Base-by-base conservation (phyloP, 2,113 vertebrate species). In the Chamaetylas fuelleborni region DNA sequence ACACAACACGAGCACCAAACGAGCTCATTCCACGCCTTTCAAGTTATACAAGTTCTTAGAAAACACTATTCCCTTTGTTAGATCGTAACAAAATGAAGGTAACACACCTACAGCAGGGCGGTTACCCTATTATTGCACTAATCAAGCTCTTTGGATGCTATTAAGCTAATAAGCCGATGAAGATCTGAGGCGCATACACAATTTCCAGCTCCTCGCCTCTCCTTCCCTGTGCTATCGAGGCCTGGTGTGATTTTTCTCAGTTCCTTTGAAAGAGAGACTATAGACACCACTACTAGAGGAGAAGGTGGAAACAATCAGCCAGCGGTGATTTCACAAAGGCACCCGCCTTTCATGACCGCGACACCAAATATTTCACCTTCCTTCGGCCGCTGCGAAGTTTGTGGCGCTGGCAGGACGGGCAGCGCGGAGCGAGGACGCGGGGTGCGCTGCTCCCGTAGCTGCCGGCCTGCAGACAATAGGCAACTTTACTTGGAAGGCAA, bases 41-140 rank as follows among this genome's bases (percentile, higher is more conserved):
- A 97, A 97, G 92, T 95, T 92, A 94, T 57, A 96, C 88, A 95
- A 90, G 88, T 97, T 96, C 94, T 94, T 88, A 96, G 90, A 92
- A 97, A 96, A 96, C 85, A 96, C 85, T 73, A 90, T 81, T 86
- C 29, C 87, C 88, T 96, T 97, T 95, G 92, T 97, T 94, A 95
- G 86, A 66, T 65, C 24, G 15, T 50, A 92, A 86, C 89, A 78
- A 90, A 96, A 83, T 57, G 79, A 95, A 97, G 94, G 62, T 95
- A 94, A 90, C 95, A 93, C 96, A 88, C 84, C 93, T 93, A 94
- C 94, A 79, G 85, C 67, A 91, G 80, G 74, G 85, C 76, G 79
- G 81, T 83, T 94, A 70, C 93, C 81, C 94, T 97, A 92, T 96
- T 93, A 88, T 90, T 97, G 96, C 94, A 93, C 88, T 96, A 96